Percentiles rank a stretch among this genome's conserved stretches.
Evolutionary conservation across 2,888 invertebrate genomes (phyloP).

Genomic region (Melieria crassipennis): DNA sequence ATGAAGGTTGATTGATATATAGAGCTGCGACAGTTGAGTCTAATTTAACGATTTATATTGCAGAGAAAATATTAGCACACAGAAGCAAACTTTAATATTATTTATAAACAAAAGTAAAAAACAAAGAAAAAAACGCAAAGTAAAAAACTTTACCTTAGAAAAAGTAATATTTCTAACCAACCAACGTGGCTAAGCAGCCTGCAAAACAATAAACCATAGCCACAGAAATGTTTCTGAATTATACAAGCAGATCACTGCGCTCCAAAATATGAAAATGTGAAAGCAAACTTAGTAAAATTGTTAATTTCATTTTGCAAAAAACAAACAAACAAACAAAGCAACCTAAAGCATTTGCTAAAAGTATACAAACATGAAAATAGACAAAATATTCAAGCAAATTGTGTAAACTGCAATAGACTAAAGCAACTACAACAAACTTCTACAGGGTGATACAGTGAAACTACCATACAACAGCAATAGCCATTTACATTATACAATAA

Average conservation of each 20-base stretch:
- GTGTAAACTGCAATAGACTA: conserved; percentile 25
- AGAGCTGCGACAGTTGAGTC: not conserved
- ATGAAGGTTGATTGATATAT: not conserved
- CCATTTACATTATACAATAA: conserved; percentile 20
- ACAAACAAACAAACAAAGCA: conserved; percentile 19
- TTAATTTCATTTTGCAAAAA: conserved; percentile 26
- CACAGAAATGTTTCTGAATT: conserved; percentile 10
- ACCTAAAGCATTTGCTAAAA: not conserved
- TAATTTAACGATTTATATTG: conserved; percentile 5
- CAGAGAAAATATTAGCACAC: conserved; percentile 5
- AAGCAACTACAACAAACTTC: conserved; percentile 21
- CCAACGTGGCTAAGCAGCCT: not conserved
- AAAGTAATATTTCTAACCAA: not conserved
- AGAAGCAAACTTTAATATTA: not conserved
- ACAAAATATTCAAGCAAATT: not conserved
- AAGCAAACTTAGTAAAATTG: conserved; percentile 32
- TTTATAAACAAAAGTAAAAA: conserved; percentile 3
- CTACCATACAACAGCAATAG: conserved; percentile 15
- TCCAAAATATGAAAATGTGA: not conserved
- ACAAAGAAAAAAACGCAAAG: not conserved
- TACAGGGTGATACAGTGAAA: conserved; percentile 26
- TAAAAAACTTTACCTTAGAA: not conserved
- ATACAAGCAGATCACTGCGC: not conserved
- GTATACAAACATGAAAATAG: not conserved
- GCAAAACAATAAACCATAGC: not conserved